Base-by-base conservation (phyloP, 2,888 invertebrate genomes). In the Vandiemenella viatica region DNA sequence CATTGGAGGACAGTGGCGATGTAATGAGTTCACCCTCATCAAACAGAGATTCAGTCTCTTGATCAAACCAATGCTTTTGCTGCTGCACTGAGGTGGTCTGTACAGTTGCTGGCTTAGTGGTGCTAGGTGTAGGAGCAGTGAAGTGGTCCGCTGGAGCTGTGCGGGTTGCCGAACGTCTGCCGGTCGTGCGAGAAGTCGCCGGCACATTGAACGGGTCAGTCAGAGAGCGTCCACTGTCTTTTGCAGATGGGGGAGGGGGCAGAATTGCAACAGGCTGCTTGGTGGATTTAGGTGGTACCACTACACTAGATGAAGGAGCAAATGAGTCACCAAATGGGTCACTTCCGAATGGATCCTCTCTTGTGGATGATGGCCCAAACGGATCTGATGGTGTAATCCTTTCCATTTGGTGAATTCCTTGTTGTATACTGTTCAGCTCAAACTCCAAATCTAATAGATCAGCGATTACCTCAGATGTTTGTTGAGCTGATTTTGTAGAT, bases 351-450 rank as follows among this genome's bases (percentile, higher is more conserved):
- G 67, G 67, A 57, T 68, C 66, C 46, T 49, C 49, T 42, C 46
- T 51, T 13, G 72, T 73, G 4, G 76, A 69, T n/a, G 76, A 70
- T 2, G 81, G 75, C 40, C 72, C 71, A 58, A 70, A 71, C 3
- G 75, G 73, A 61, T 79, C 79, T 26, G 76, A 79, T 7, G 81
- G 81, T 3, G 88, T 88, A 26, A 88, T 80, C 50, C 85, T 78
- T 64, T 88, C 88, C 73, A 90, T 87, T 67, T 90, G 89, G 56
- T 85, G 83, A 53, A 90, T 80, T 2, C 90, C 90, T 57, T 89
- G 79, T 62, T 90, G 82, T 58, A 90, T 68, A 50, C 86, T 88
- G 62, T 81, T 85, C 52, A 91, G 69, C 67, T 90, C 90, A 60
- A 88, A 81, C 64, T 90, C 90, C 55, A 90, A 69, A 66, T 89